These are phyloP conservation scores for Syncerus caffer DNA, from an alignment of 2,797 vertebrate genomes.

Conservation along the genomic window DNA sequence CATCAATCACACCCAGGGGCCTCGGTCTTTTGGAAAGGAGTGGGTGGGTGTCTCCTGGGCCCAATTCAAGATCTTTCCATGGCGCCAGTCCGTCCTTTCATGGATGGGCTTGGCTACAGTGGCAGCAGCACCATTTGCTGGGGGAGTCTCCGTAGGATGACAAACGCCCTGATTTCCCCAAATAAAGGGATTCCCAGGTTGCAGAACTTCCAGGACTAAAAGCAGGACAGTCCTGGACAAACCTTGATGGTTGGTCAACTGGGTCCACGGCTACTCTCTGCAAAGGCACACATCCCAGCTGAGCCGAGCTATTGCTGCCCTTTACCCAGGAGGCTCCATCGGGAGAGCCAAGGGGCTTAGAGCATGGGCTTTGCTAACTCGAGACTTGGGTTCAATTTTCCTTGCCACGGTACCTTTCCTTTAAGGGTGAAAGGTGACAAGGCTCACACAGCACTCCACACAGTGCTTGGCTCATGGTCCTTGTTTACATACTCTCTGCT, in stretches of 20 bases:
- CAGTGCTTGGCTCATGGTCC: accelerated
- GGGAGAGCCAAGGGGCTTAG: accelerated
- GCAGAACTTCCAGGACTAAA: not conserved
- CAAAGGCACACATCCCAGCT: not conserved
- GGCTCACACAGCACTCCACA: accelerated
- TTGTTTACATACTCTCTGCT: accelerated
- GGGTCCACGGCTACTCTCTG: not conserved
- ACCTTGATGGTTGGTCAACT: accelerated
- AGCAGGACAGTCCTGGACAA: not conserved
- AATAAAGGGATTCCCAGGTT: not conserved
- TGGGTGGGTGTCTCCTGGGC: not conserved
- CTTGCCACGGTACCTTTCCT: not conserved
- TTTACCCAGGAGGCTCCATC: not conserved
- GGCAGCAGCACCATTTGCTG: not conserved
- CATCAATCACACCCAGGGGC: accelerated
- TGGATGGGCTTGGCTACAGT: accelerated
- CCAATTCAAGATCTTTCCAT: not conserved
- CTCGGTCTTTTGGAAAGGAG: not conserved
- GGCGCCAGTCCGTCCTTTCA: accelerated
- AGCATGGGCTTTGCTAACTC: no score
- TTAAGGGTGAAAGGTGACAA: not conserved
- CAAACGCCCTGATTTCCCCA: not conserved
- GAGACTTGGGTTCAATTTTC: not conserved
- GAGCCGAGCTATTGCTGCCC: not conserved
- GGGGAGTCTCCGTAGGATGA: not conserved